Evolutionary conservation across 2,888 invertebrate species (phyloP).

Genomic region (Timandra comae): DNA sequence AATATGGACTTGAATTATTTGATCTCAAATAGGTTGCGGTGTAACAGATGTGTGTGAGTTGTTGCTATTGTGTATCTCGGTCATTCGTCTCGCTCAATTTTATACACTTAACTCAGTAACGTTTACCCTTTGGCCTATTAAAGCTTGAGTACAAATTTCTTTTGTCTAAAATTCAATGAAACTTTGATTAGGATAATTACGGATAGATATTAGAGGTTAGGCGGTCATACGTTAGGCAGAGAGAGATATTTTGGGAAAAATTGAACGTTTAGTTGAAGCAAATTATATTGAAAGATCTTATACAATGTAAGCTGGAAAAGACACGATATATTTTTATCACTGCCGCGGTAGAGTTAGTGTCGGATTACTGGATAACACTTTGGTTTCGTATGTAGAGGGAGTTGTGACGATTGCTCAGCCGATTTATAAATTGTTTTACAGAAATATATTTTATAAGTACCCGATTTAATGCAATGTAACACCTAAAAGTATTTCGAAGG

Average conservation of each 20-base stretch:
- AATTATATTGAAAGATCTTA: slow-evolving; percentile 45
- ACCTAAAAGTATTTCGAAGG: slow-evolving; percentile 23
- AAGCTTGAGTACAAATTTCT: slow-evolving; percentile 56
- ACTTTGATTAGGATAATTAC: slow-evolving; percentile 8
- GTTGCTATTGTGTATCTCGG: slow-evolving; percentile 22
- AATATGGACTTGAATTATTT: slow-evolving; percentile 59
- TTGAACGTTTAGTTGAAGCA: slow-evolving; percentile 17
- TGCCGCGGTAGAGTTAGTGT: slow-evolving; percentile 58
- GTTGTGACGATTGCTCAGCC: slow-evolving; percentile 34
- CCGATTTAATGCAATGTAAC: too few species aligned
- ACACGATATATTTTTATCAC: slow-evolving; percentile 67
- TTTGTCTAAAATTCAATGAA: slow-evolving; percentile 12
- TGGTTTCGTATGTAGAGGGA: slow-evolving; percentile 28
- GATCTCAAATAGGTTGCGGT: slow-evolving; percentile 65
- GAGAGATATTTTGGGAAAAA: slow-evolving; percentile 60
- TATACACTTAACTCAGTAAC: slow-evolving; percentile 16
- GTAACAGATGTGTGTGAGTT: slow-evolving; percentile 28
- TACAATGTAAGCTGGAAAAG: slow-evolving; percentile 42
- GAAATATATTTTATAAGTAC: too few species aligned
- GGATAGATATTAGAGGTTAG: slow-evolving; percentile 10
- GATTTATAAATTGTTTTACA: slow-evolving; percentile 13
- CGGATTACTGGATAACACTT: slow-evolving; percentile 26
- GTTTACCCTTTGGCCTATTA: slow-evolving; percentile 50
- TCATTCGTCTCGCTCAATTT: slow-evolving; percentile 32
- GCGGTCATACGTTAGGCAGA: slow-evolving; percentile 18